Base-by-base conservation (phyloP, 37 sponge, comb jelly and placozoan genomes). In the Haliclona indistincta region DNA sequence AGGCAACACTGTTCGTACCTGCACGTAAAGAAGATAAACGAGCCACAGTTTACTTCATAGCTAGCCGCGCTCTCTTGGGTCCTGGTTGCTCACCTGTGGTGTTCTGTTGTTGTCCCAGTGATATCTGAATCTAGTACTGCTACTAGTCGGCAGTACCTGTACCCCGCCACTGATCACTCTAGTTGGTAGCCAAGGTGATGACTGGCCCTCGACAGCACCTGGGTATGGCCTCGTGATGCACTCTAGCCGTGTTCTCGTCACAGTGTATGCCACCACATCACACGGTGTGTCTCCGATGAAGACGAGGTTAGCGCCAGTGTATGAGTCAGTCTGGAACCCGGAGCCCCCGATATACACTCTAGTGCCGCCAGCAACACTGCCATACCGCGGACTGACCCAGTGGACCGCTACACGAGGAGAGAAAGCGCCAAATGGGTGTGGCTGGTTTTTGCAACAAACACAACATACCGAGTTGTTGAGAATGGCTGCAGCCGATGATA, bases 291-390 rank as follows among this genome's bases (percentile, higher is more conserved):
- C 35, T 25, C 81, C 90, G 38, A 89, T 43, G 61, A 47, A 75
- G 28, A 89, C 81, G 17, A 74, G 49, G 47, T 77, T 79, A 25
- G 49, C 44, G 4, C 68, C 45, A 35, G 65, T 38, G 72, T 85
- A 89, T 22, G 53, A 55, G 56, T 89, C 90, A 2, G 77, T 68
- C 23, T 39, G 30, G 23, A 92, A 92, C 4, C 84, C 88, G 29
- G 71, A 56, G 2, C 93, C 93, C 3, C 60, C 44, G 4, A 87
- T 10, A 7, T 58, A 74, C 47, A 92, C 74, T 29, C 10, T 54
- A 11, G 93, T 87, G 5, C 88, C 87, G 15, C 93, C 93, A 10
- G 70, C 85, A n/a, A 92, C 39, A 42, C 93, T 87, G 6, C 84
- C 89, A 11, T 30, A 35, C 2, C 70, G 45, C 15, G 89, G 93